Evolutionary conservation across 2,113 vertebrate species (phyloP), one percentile per base, ranked within the genome.

Genomic region (Pholis gunnellus): DNA sequence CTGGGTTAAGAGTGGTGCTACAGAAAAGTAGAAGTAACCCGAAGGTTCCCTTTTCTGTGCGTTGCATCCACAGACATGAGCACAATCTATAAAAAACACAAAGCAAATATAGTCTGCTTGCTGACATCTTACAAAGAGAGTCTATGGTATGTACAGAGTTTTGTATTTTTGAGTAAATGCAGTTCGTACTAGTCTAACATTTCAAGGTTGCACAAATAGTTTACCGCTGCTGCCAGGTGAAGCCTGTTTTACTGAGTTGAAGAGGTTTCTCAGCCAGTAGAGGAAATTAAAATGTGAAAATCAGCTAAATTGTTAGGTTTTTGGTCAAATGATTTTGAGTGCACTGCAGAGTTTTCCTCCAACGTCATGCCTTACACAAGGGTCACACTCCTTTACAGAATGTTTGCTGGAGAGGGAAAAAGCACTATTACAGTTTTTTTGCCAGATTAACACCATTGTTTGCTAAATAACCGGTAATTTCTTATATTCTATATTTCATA

Each of bases 11-110:
- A 95, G 93, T 95, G 94, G 94, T 88, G 94, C 95, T 48, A 1
- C 46, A 48, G 46, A 18, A 48, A 18, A 95, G 94, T 90, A 91
- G 95, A 94, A 94, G 93, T 95, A 94, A 95, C 94, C 94, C 94
- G 95, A 94, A 95, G 94, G 92, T 95, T 90, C 93, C 1, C 13
- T 0, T 75, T 63, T 75, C 11, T 74, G 8, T 2, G 13, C 14
- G 18, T 5, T 38, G 46, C 31, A 5, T 22, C 9, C 25, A n/a
- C 48, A 5, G 65, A 40, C 20, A 54, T 40, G 17, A 38, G 14
- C 9, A 13, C 14, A 72, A 29, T 59, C 38, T 59, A 61, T 31
- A n/a, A 64, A 13, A 36, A 18, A 52, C 31, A 60, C 3, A 46
- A 4, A 52, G n/a, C 13, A 20, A 38, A 38, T 25, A 8, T 17